phyloP scores from a whole-genome alignment of 2,797 vertebrate genomes.

The Megalops cyprinoides region DNA sequence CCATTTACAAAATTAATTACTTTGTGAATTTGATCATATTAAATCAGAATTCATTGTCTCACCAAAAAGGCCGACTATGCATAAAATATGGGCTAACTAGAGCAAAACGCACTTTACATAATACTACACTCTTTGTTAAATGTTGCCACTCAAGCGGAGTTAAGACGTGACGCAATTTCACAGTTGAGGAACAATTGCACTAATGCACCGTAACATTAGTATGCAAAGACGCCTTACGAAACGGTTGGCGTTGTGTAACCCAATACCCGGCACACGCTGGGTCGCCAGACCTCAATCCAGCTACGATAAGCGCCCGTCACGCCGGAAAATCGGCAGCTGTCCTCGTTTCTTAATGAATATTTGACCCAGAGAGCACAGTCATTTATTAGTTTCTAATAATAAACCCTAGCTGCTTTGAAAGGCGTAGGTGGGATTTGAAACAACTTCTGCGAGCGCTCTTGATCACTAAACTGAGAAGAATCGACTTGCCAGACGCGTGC shows the following conservation, averaged over 20 bases:
- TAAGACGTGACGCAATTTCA: conserved; percentile 36
- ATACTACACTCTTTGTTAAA: not conserved
- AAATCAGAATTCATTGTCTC: too few relatives aligned
- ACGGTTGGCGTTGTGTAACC: conserved; percentile 43
- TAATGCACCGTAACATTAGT: conserved; percentile 20
- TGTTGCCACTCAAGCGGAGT: not conserved
- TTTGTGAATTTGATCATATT: too few relatives aligned
- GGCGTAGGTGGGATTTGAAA: too few relatives aligned
- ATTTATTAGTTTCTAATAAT: conserved; percentile 12
- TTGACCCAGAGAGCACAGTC: conserved; percentile 3
- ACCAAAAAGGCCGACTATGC: not conserved
- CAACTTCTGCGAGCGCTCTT: too few relatives aligned
- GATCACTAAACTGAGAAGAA: too few relatives aligned
- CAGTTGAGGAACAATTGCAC: conserved; percentile 19
- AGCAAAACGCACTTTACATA: not conserved
- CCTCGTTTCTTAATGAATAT: conserved; percentile 16
- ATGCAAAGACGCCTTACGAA: conserved; percentile 40
- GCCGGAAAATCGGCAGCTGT: not conserved
- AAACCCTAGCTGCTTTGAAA: not conserved
- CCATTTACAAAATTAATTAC: too few relatives aligned
- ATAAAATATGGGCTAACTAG: not conserved
- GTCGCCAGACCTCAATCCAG: not conserved
- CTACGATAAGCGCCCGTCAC: not conserved
- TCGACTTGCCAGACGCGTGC: too few relatives aligned
- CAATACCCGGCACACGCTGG: conserved; percentile 29